Base-by-base conservation (phyloP, 1,140 invertebrate genomes). In the Frieseomelitta varia region DNA sequence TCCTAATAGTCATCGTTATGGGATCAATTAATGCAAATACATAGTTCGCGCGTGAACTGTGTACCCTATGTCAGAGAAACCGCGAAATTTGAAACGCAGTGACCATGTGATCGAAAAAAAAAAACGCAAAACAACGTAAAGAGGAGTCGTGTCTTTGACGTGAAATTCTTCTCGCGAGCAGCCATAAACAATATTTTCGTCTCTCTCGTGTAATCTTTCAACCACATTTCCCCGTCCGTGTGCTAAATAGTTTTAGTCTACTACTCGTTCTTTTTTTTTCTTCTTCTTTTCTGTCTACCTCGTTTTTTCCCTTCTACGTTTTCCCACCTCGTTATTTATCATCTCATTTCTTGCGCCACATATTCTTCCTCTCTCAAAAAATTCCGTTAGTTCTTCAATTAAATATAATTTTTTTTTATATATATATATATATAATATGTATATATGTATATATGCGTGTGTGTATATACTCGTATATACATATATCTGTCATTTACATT, bases 401-500 rank as follows among this genome's bases (percentile, higher is more conserved):
- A 89, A 89, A 89, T 89, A 89, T 90, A 84, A 80, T 88, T 88
- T 90, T 67, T n/a, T 89, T 81, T 77, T 87, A 15, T 89, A 47
- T 85, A 88, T 88, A 88, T 79, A 88, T 90, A 88, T 88, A 88
- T 85, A 89, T 90, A 85, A 86, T 86, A 51, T 67, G 69, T 81
- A 80, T 83, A 75, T 90, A 82, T 85, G 87, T 88, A 87, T 79
- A 88, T 90, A 88, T 88, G 87, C 87, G 85, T 85, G 88, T 87
- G 83, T 88, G 17, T 21, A 39, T 39, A 39, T 39, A 39, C 39
- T 8, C 39, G 39, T 39, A 39, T 87, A 80, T 78, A 81, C 87
- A 84, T 88, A 91, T 88, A 86, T 90, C 88, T 91, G 89, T 90
- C 83, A 90, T 85, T 85, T 90, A 90, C 73, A 84, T 83, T 89